Evolutionary conservation across 2,113 vertebrate species (phyloP).

Genomic region (Pristiophorus japonicus): DNA sequence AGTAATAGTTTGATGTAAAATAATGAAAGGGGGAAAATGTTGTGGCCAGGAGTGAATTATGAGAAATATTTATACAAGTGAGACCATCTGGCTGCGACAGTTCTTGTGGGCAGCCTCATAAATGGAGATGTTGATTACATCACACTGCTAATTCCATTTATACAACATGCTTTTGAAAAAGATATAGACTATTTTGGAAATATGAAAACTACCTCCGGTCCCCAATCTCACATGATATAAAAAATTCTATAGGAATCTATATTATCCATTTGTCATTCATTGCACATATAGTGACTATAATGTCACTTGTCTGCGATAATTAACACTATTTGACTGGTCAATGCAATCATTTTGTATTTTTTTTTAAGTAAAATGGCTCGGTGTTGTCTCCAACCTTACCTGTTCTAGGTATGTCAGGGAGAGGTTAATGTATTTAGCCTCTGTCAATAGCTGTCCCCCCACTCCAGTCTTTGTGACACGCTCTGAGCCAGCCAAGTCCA

Average conservation of each 20-base stretch:
- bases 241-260: neutral
- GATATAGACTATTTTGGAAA: neutral
- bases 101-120: neutral
- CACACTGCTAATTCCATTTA: neutral
- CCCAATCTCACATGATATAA: neutral
- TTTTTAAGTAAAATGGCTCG: neutral
- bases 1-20: neutral
- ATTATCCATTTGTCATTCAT: neutral
- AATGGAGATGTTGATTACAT: neutral
- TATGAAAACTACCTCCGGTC: neutral
- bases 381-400: slow-evolving; percentile 54
- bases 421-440: slow-evolving; percentile 94
- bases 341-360: neutral
- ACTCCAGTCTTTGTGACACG: slow-evolving; percentile 82
- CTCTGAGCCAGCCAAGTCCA: slow-evolving; percentile 92
- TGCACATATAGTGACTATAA: neutral
- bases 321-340: too few relatives aligned
- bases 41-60: neutral
- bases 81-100: neutral
- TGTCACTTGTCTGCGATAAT: neutral
- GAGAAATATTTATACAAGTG: neutral
- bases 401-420: slow-evolving; percentile 92
- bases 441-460: slow-evolving; percentile 78
- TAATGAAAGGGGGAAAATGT: neutral
- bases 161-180: neutral